Percentiles rank a stretch among this genome's conserved stretches.
These are phyloP conservation scores for Leptocoma aspasia DNA, from an alignment of 2,113 vertebrate genomes.

Conservation along the genomic window DNA sequence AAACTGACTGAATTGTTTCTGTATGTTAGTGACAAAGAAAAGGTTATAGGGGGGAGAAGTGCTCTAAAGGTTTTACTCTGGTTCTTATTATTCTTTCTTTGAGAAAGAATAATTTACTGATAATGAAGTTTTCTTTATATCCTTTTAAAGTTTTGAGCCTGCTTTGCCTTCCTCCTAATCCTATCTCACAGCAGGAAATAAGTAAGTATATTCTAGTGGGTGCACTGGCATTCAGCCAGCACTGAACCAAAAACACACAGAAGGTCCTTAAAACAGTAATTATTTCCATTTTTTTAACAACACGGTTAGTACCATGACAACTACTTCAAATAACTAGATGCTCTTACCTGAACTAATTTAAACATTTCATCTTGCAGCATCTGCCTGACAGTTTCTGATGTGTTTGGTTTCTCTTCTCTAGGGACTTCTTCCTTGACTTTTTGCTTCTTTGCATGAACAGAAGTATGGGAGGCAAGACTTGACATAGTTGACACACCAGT, in stretches of 20 bases:
- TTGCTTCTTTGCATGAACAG: neutral
- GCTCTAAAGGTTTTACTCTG: neutral
- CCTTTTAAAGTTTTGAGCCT: neutral
- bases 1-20: neutral
- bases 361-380: conserved; percentile 89
- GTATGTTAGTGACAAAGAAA: neutral
- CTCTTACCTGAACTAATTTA: conserved; percentile 88
- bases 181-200: neutral
- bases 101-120: neutral
- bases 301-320: neutral
- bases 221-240: neutral
- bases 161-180: neutral
- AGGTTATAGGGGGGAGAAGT: neutral
- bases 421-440: neutral
- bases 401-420: neutral
- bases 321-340: neutral
- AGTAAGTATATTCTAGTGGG: neutral
- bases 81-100: neutral
- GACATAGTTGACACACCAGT: neutral
- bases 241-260: neutral
- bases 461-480: neutral
- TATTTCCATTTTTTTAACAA: neutral
- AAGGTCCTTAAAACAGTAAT: neutral
- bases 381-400: conserved; percentile 72
- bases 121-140: neutral